Evolutionary conservation across 1,140 invertebrate species (phyloP).

Genomic region (Lutraria rhynchaena): DNA sequence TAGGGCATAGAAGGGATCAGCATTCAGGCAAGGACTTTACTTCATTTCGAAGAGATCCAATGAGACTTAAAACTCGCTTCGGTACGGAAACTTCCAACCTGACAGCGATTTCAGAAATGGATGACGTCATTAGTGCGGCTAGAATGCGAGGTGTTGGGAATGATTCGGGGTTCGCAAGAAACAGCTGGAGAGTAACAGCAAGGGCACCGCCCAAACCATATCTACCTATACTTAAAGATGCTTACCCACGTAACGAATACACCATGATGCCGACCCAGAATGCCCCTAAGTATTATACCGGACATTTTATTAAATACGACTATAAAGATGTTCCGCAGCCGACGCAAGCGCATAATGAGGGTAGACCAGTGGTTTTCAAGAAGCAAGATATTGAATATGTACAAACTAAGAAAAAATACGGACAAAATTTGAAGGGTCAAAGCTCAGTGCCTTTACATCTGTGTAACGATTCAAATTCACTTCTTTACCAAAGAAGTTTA

Average conservation of each 20-base stretch:
- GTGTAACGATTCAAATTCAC: conserved; percentile 50
- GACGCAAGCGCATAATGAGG: not conserved
- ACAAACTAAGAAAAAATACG: conserved; percentile 57
- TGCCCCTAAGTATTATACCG: conserved; percentile 50
- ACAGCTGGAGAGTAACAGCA: conserved; percentile 39
- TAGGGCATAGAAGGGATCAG: not conserved
- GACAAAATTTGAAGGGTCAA: conserved; percentile 37
- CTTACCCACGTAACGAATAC: conserved; percentile 53
- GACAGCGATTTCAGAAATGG: conserved; percentile 43
- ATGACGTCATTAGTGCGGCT: conserved; percentile 14
- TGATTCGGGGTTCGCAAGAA: not conserved
- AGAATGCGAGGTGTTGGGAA: conserved; percentile 25
- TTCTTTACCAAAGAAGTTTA: conserved; percentile 49
- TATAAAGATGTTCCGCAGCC: conserved; percentile 34
- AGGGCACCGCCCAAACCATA: conserved; percentile 31
- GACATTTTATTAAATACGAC: conserved; percentile 45
- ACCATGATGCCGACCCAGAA: conserved; percentile 50
- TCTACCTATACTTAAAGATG: conserved; percentile 31
- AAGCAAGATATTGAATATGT: conserved; percentile 52
- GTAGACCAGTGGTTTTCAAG: conserved; percentile 51
- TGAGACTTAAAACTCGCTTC: conserved; percentile 8
- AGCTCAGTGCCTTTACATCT: conserved; percentile 54
- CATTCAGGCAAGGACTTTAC: not conserved
- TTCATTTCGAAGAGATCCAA: not conserved
- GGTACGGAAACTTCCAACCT: conserved; percentile 25